A percentile compares a stretch with the other conserved stretches of the same genome.
Conservation (phyloP, 2,113 vertebrate species). For the Apodemus speciosus region DNA sequence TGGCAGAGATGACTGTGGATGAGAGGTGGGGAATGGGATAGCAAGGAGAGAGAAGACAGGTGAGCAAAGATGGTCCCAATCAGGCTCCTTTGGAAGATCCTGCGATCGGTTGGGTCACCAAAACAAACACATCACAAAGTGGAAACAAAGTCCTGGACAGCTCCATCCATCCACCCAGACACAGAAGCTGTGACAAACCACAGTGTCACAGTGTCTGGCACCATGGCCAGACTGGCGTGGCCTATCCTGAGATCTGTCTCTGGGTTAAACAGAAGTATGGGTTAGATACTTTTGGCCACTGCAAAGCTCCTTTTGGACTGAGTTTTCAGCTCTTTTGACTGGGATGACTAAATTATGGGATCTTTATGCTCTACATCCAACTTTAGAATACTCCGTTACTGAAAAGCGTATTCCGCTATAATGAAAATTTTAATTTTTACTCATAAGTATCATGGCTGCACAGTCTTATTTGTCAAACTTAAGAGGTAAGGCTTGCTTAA, state of each 20-base stretch:
- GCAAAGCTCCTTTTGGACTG: slow-evolving; percentile 12
- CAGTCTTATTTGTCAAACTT: slow-evolving; percentile 65
- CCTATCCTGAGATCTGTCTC: background rate
- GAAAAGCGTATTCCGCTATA: slow-evolving; percentile 59
- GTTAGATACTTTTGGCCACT: slow-evolving; percentile 30
- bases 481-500: slow-evolving; percentile 65
- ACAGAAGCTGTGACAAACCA: background rate
- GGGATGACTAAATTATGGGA: slow-evolving; percentile 50
- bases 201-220: too few relatives aligned
- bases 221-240: background rate
- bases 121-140: background rate
- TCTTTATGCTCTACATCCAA: slow-evolving; percentile 38
- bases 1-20: background rate
- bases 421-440: slow-evolving; percentile 60
- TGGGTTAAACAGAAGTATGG: too few relatives aligned
- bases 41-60: background rate
- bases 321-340: slow-evolving; percentile 48
- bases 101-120: background rate
- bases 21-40: background rate
- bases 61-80: background rate
- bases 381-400: slow-evolving; percentile 46
- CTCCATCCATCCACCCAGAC: background rate
- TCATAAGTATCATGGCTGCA: slow-evolving; percentile 65
- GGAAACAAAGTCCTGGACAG: background rate
- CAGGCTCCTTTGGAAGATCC: background rate